Conservation (phyloP, 2,113 vertebrate species). For the Amia ocellicauda region DNA sequence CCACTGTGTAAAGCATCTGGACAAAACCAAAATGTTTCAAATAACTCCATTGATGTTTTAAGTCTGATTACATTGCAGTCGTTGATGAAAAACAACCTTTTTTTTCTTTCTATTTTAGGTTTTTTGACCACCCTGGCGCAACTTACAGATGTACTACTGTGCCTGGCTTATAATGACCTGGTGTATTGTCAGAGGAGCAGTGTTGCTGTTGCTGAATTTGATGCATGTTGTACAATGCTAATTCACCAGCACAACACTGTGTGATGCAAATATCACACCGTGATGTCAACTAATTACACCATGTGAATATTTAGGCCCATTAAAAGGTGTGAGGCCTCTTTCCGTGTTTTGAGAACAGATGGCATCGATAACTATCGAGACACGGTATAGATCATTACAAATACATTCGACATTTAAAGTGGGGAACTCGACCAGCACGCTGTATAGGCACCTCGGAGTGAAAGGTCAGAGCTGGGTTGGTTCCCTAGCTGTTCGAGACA, state of each 20-base stretch:
- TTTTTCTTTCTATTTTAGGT: too few species aligned
- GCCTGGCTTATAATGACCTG: too few species aligned
- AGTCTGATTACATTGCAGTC: too few species aligned
- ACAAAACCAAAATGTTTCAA: too few species aligned
- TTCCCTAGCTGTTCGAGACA: slow-evolving; percentile 9
- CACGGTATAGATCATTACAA: slow-evolving; percentile 62
- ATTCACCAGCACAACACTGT: slow-evolving; percentile 18
- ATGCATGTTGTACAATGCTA: slow-evolving; percentile 1
- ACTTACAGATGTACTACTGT: too few species aligned
- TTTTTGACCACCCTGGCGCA: too few species aligned
- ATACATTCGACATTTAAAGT: slow-evolving; percentile 31
- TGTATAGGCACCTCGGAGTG: slow-evolving; percentile 39
- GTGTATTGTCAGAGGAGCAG: too few species aligned
- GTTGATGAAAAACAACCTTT: too few species aligned
- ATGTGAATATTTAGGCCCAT: slow-evolving; percentile 57
- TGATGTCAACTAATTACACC: slow-evolving; percentile 40
- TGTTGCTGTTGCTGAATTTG: not conserved
- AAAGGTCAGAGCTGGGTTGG: slow-evolving; percentile 49
- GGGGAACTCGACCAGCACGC: slow-evolving; percentile 18
- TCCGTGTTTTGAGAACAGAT: slow-evolving; percentile 54
- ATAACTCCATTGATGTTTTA: too few species aligned
- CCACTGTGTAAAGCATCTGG: too few species aligned
- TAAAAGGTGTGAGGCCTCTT: slow-evolving; percentile 58
- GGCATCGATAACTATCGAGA: slow-evolving; percentile 43
- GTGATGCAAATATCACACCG: slow-evolving; percentile 22